Evolutionary conservation across 2,888 invertebrate species (phyloP).

Genomic region (Phragmatobia fuliginosa): DNA sequence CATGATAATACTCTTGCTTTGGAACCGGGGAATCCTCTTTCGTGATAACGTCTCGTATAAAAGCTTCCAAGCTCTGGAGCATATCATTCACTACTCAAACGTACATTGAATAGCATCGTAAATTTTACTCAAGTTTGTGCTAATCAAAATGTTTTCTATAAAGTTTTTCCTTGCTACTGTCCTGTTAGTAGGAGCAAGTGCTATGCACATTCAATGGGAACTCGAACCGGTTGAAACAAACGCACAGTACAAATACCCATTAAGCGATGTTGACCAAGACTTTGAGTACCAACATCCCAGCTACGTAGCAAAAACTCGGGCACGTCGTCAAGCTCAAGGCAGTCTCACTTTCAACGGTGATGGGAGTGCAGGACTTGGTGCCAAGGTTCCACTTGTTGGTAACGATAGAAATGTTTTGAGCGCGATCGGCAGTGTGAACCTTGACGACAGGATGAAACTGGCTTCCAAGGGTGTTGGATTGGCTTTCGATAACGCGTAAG

Average conservation of each 20-base stretch:
- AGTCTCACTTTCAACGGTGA: conserved; percentile 33
- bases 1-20: not conserved
- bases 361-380: conserved; percentile 21
- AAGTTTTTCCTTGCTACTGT: conserved; percentile 27
- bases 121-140: too few relatives aligned
- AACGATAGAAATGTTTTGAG: conserved; percentile 28
- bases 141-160: conserved; percentile 7
- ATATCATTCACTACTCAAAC: not conserved
- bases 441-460: conserved; percentile 20
- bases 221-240: conserved; percentile 7
- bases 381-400: conserved; percentile 22
- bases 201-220: conserved; percentile 28
- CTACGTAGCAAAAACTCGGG: conserved; percentile 5
- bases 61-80: not conserved
- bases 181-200: conserved; percentile 25
- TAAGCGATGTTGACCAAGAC: not conserved
- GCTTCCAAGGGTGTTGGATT: conserved; percentile 24
- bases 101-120: not conserved
- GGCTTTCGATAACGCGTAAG: conserved; percentile 29
- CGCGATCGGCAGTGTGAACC: conserved; percentile 19
- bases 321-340: conserved; percentile 28
- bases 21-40: conserved; percentile 5
- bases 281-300: conserved; percentile 15
- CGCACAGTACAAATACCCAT: conserved; percentile 15
- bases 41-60: not conserved